Evolutionary conservation across 2,113 vertebrate genomes (phyloP).

Genomic region (Gymnorhina tibicen): DNA sequence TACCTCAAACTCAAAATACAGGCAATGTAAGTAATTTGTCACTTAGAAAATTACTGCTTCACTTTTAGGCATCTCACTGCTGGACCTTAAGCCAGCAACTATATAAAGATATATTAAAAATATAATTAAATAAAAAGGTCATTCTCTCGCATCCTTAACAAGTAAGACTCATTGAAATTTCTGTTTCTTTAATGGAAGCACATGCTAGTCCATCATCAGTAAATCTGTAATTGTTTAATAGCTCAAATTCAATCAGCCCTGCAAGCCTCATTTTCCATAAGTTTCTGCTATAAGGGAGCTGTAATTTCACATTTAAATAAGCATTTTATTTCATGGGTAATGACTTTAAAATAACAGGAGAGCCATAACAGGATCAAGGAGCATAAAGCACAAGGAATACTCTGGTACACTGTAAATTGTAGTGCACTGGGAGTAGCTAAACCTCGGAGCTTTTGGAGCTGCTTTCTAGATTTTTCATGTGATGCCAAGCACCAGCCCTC

Average conservation of each 20-base stretch:
- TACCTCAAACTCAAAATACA: background rate
- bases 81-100: background rate
- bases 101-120: background rate
- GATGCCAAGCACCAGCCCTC: background rate
- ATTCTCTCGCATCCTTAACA: background rate
- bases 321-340: background rate
- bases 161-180: background rate
- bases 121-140: background rate
- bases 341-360: background rate
- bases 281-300: slow-evolving; percentile 26
- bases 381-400: background rate
- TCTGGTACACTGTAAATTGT: background rate
- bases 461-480: background rate
- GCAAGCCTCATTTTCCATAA: background rate
- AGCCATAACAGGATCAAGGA: background rate
- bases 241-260: slow-evolving; percentile 29
- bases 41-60: background rate
- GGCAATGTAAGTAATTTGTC: background rate
- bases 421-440: background rate
- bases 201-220: background rate
- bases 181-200: background rate
- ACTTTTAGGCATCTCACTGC: background rate
- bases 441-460: background rate
- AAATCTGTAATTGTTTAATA: slow-evolving; percentile 44
- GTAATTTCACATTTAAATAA: slow-evolving; percentile 31